Base-by-base conservation (phyloP, 2,113 vertebrate genomes). In the Casuarius casuarius region DNA sequence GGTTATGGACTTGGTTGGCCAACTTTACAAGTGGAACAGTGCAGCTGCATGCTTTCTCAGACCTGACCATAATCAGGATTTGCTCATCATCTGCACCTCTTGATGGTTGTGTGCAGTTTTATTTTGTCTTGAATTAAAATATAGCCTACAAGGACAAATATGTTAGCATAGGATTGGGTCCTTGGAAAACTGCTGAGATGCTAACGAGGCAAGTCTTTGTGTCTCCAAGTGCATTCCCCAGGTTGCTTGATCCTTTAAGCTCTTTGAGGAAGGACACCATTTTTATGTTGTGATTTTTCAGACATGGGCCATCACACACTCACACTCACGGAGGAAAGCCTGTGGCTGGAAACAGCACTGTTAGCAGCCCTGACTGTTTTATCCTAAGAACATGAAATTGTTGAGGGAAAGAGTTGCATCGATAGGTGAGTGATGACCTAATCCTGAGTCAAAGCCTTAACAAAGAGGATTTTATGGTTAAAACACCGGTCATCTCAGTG, bases 81-180 rank as follows among this genome's bases (percentile, higher is more conserved):
- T 89, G 7, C 38, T 94, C 49, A 26, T 67, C 33, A 35, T 67
- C 33, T 22, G 78, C 29, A 19, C 7, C 49, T 10, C 67, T 58
- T 68, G 7, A 56, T 20, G 23, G 7, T 4, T 82, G 42, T 63
- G 38, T 79, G 14, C 17, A 73, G 16, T 62, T 81, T 23, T 44
- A 4, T 58, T 92, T 91, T 92, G 18, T 58, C 4, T 35, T 22
- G 12, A 80, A 48, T 66, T 76, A 40, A 79, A 89, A 87, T 49
- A 44, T 2, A 78, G 18, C 8, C 5, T n/a, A 38, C 23, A 28
- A 68, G 19, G 52, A 66, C 16, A 4, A 8, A 48, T 1, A 0
- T 51, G 35, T 48, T 66, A 38, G 46, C 31, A 18, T 8, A 35
- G 25, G 17, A 6, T 6, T 62, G 21, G n/a, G 13, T 78, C 44